phyloP scores from a whole-genome alignment of 2,888 invertebrate genomes.

The Microdon myrmicae region DNA sequence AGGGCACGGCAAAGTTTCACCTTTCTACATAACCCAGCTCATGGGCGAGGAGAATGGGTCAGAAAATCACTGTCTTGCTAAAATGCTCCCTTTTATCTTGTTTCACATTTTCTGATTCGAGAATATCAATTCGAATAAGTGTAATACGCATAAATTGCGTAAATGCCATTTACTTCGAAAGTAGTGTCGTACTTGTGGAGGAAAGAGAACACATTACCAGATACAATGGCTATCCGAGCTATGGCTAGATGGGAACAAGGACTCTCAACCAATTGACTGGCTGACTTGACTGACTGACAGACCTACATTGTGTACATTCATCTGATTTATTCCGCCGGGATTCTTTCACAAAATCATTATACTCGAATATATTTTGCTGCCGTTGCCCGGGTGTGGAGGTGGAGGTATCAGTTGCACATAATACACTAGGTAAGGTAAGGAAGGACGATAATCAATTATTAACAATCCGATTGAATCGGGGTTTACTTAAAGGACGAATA shows the following conservation, averaged over 20 bases:
- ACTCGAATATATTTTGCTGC: constrained; percentile 4
- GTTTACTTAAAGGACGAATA: too few relatives aligned
- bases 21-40: too few relatives aligned
- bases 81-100: neutral
- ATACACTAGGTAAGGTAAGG: constrained; percentile 25
- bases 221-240: too few relatives aligned
- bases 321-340: constrained; percentile 42
- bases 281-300: constrained; percentile 40
- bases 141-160: constrained; percentile 48
- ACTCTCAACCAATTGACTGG: constrained; percentile 17
- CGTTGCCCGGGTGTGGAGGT: constrained; percentile 1
- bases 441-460: constrained; percentile 50
- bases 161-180: constrained; percentile 49
- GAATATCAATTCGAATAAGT: constrained; percentile 50
- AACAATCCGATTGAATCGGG: constrained; percentile 50
- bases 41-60: constrained; percentile 4
- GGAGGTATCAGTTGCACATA: constrained; percentile 1
- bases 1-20: too few relatives aligned
- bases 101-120: neutral
- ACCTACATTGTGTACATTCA: constrained; percentile 19
- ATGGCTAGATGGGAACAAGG: constrained; percentile 1
- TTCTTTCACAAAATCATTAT: constrained; percentile 45
- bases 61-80: constrained; percentile 21
- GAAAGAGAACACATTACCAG: too few relatives aligned
- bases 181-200: too few relatives aligned